Evolutionary conservation across 2,797 vertebrate species (phyloP), one percentile per base, ranked within the genome.

Genomic region (Anolis apletophallus): DNA sequence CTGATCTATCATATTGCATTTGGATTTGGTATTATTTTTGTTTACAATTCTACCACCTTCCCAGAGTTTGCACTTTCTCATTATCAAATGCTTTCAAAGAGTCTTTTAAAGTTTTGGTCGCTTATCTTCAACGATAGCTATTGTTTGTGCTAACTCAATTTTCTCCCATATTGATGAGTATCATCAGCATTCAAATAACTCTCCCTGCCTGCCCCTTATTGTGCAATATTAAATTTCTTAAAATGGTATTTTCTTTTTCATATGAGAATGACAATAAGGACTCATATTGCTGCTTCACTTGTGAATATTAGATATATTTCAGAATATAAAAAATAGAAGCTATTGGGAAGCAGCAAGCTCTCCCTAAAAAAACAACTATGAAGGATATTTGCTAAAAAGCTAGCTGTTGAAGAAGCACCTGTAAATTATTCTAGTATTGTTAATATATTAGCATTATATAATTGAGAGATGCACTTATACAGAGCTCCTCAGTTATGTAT

Each of bases 391-490:
- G 80, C 64, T 52, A 68, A 64, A 84, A 14, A 16, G 13, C 34
- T 50, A 54, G 57, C 52, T 32, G 68, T 80, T 61, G 76, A 81
- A 76, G 64, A 61, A 55, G 40, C 52, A 14, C 5, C 50, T 84
- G 14, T 6, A 77, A 50, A 57, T 67, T 64, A 64, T 83, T 29
- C 59, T 32, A 52, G 69, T 80, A 55, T 76, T 50, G 9, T 82
- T 64, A 29, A 61, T 54, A 50, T 69, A 77, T 81, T 26, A 84
- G 34, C 50, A 64, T 46, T 71, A 72, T 16, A 40, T 67, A 82
- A 88, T 73, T 72, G 59, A 40, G 36, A 61, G 64, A 78, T 40
- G 19, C 26, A 68, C 81, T 88, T 81, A 82, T 85, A 74, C 71
- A 64, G 40, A 64, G 8, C n/a, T 40, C 55, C 32, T 29, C 34